Evolutionary conservation across 2,888 invertebrate genomes (phyloP).

Genomic region (Opisthograptis luteolata): DNA sequence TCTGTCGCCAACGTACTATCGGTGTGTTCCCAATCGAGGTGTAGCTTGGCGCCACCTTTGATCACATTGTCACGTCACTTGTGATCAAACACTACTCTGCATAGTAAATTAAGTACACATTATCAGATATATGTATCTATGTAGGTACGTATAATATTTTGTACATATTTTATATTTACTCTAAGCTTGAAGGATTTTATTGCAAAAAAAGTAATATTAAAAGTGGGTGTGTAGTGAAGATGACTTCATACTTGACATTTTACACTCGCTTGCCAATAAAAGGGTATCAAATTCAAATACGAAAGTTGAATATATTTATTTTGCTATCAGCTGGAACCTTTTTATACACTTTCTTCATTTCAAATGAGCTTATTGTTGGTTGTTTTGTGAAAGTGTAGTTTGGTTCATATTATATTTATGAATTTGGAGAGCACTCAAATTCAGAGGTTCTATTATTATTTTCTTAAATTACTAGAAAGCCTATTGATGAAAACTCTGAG

Average conservation of each 20-base stretch:
- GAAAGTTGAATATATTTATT: conserved; percentile 33
- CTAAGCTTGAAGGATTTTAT: neutral
- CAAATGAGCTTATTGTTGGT: conserved; percentile 31
- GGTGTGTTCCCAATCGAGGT: too few relatives aligned
- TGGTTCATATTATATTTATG: conserved; percentile 3
- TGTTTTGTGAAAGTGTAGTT: conserved; percentile 33
- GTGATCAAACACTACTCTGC: too few relatives aligned
- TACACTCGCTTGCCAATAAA: conserved; percentile 12
- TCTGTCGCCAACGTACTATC: too few relatives aligned
- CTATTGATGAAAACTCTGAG: neutral
- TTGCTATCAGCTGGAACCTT: conserved; percentile 29
- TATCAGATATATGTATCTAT: too few relatives aligned
- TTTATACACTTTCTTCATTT: conserved; percentile 30
- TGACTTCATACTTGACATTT: conserved; percentile 19
- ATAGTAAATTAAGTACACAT: too few relatives aligned
- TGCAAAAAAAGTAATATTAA: neutral
- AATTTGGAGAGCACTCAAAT: conserved; percentile 13
- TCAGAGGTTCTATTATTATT: conserved; percentile 13
- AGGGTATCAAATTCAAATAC: conserved; percentile 13
- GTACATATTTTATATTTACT: too few relatives aligned
- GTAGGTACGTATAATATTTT: too few relatives aligned
- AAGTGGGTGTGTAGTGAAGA: conserved; percentile 6
- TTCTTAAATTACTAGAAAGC: neutral
- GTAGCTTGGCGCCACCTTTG: too few relatives aligned
- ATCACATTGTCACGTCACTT: too few relatives aligned